Evolutionary conservation across 2,888 invertebrate species (phyloP), one percentile per base, ranked within the genome.

Genomic region (Acholoe squamosa): DNA sequence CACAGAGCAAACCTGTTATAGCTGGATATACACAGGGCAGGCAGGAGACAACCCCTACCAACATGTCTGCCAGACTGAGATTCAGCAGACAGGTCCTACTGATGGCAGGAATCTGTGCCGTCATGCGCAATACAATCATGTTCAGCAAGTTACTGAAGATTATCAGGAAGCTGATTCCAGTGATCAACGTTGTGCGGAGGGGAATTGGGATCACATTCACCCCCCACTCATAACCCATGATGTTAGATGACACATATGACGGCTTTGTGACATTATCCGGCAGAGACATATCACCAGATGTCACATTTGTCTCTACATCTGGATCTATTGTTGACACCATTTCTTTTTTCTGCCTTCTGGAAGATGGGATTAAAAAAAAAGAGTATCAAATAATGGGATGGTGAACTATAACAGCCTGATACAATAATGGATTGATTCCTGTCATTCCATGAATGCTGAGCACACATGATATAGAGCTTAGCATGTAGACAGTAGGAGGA

Each of bases 11-110:
- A 10, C 92, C 93, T 3, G 90, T 89, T 12, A 92, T 61, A 16
- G 92, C 92, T 0, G 93, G 91, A 25, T 92, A 89, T 19, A 92
- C 71, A 77, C 91, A 92, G 0, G 93, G 93, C 12, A 91, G 33
- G 89, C 93, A 93, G 14, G 92, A 91, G 19, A 93, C 89, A 1
- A 92, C 61, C 14, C 93, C 93, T n/a, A 93, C 92, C 5, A 92
- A 89, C 52, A 93, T 77, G 54, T 93, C 93, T 22, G 93, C 92
- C 7, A 90, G 33, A 51, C 93, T 92, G 25, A 93, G 84, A 89
- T 93, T 93, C 12, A 92, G 89, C 28, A 93, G 90, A 88, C 92
- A 93, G n/a, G 92, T 91, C 43, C 91, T 91, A 25, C 92, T 91
- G n/a, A 92, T 92, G n/a, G 89, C 51, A n/a, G 93, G 93, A 52